Conservation (phyloP, 2,113 vertebrate species). For the Lynx canadensis region DNA sequence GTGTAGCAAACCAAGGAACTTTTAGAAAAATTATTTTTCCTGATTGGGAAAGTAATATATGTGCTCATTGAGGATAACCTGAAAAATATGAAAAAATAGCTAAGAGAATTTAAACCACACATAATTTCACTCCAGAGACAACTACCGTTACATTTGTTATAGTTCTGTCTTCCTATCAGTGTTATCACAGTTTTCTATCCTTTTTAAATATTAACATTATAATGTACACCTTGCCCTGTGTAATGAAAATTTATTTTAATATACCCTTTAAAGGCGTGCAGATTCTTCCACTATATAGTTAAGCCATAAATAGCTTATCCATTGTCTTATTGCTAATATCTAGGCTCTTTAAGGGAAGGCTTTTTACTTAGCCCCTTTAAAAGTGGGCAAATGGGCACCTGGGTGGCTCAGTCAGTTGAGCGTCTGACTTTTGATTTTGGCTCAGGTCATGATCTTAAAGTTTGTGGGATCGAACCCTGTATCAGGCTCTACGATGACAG, state of each 20-base stretch:
- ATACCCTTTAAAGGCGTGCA: not conserved
- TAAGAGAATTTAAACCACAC: conserved; percentile 12
- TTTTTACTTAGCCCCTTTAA: not conserved
- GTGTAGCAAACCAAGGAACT: not conserved
- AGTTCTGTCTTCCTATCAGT: not conserved
- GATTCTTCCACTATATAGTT: not conserved
- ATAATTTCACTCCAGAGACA: not conserved
- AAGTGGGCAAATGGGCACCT: not conserved
- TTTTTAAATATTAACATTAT: not conserved
- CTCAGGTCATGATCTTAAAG: too few species aligned
- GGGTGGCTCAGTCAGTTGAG: not conserved
- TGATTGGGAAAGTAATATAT: not conserved
- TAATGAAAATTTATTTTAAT: conserved; percentile 19
- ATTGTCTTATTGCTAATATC: not conserved
- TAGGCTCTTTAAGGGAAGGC: not conserved
- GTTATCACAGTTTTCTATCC: not conserved
- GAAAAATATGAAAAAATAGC: not conserved
- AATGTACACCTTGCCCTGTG: not conserved
- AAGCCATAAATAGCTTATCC: not conserved
- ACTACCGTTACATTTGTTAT: not conserved
- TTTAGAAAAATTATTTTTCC: not conserved
- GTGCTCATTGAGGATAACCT: not conserved
- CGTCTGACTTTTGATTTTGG: too few species aligned
- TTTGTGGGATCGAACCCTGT: too few species aligned
- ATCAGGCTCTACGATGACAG: too few species aligned